A percentile compares a stretch with the other conserved stretches of the same genome.
phyloP scores from a whole-genome alignment of 2,888 invertebrate species.

The Phyllotreta striolata region DNA sequence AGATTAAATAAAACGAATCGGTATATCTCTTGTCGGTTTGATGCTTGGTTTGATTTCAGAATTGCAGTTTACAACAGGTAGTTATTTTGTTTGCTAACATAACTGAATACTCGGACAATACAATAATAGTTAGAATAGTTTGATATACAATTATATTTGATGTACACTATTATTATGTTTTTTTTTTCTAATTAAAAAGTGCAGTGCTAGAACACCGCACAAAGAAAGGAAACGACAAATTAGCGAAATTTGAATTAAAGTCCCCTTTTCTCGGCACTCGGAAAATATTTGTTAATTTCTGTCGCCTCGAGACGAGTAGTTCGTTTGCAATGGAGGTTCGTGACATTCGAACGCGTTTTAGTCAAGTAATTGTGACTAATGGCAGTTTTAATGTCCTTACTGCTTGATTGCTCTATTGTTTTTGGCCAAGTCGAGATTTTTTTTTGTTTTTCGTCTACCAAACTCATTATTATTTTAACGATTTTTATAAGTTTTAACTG shows the following conservation, averaged over 20 bases:
- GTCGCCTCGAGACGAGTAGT: slow-evolving; percentile 40
- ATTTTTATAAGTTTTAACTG: slow-evolving; percentile 5
- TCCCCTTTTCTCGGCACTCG: slow-evolving; percentile 4
- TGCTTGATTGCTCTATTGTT: slow-evolving; percentile 52
- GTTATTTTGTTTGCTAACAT: too few species aligned
- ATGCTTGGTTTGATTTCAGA: not conserved
- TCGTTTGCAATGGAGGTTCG: slow-evolving; percentile 45
- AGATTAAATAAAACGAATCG: slow-evolving; percentile 14
- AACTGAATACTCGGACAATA: too few species aligned
- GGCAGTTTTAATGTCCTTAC: slow-evolving; percentile 50
- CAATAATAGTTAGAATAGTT: too few species aligned
- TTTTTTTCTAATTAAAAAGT: not conserved
- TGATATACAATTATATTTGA: too few species aligned
- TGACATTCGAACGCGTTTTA: slow-evolving; percentile 47
- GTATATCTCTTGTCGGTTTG: not conserved
- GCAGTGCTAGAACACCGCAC: not conserved
- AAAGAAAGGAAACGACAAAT: slow-evolving; percentile 3
- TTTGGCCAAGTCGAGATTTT: slow-evolving; percentile 34
- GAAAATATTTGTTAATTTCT: slow-evolving; percentile 32
- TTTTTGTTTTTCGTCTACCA: slow-evolving; percentile 9
- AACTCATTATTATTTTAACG: slow-evolving; percentile 6
- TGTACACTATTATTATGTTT: slow-evolving; percentile 2
- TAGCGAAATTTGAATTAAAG: slow-evolving; percentile 11
- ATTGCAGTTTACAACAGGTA: slow-evolving; percentile 16
- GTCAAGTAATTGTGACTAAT: slow-evolving; percentile 53